Conservation (phyloP, 1,140 invertebrate genomes). For the Marisa cornuarietis region DNA sequence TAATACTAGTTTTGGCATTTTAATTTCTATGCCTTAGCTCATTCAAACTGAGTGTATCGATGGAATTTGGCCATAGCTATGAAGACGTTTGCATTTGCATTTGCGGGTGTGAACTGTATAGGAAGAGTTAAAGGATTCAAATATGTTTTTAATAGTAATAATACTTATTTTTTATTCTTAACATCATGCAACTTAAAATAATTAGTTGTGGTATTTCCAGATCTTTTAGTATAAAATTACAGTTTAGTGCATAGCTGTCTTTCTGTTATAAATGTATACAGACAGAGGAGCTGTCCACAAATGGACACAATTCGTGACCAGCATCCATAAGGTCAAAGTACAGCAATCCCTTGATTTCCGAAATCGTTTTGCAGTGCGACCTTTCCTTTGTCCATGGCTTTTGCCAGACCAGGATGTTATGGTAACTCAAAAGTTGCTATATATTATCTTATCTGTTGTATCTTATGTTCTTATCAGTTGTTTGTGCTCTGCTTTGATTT, state of each 20-base stretch:
- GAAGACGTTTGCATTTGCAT: no score
- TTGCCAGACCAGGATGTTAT: constrained; percentile 37
- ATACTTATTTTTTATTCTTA: neutral
- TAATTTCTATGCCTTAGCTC: no score
- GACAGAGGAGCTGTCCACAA: constrained; percentile 44
- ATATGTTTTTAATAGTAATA: no score
- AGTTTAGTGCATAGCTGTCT: neutral
- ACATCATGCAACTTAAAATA: neutral
- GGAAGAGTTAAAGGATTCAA: no score
- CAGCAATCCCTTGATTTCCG: constrained; percentile 53
- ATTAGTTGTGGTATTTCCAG: neutral
- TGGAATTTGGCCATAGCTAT: no score
- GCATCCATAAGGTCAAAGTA: constrained; percentile 47
- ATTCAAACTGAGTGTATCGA: no score
- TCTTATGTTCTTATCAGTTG: no score
- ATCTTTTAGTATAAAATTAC: no score
- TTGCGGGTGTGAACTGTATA: no score
- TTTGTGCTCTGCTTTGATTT: no score
- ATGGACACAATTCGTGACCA: constrained; percentile 49
- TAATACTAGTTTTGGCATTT: no score
- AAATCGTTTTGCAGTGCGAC: constrained; percentile 54
- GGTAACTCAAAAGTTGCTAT: constrained; percentile 29
- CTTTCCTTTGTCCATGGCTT: constrained; percentile 47
- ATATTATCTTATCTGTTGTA: no score
- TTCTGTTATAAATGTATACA: constrained; percentile 18